phyloP scores from a whole-genome alignment of 2,797 vertebrate species.

The Micropoecilia bifurca region DNA sequence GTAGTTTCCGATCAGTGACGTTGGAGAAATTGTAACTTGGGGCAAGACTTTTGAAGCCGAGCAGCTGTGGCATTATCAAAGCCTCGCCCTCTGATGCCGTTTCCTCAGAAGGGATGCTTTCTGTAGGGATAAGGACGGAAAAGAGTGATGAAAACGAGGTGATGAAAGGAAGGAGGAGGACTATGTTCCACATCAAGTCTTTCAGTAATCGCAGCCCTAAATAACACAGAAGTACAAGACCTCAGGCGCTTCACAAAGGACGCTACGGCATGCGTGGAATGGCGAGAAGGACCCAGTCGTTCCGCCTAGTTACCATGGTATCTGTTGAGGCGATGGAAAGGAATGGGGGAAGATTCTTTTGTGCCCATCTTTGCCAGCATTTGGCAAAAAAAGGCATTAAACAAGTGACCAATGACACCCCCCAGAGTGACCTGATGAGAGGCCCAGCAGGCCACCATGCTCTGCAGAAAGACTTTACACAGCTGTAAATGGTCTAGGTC shows the following conservation, averaged over 20 bases:
- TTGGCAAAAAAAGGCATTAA: conserved; percentile 56
- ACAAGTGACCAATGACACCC: conserved; percentile 40
- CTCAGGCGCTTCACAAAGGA: conserved; percentile 70
- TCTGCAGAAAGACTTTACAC: conserved; percentile 44
- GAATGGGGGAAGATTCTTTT: conserved; percentile 73
- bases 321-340: conserved; percentile 69
- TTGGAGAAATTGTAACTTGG: conserved; percentile 44
- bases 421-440: conserved; percentile 33
- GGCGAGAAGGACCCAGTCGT: conserved; percentile 64
- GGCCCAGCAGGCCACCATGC: conserved; percentile 32
- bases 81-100: conserved; percentile 44
- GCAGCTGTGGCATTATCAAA: conserved; percentile 54
- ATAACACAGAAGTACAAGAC: conserved; percentile 51
- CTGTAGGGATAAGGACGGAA: conserved; percentile 19
- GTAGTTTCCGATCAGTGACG: conserved; percentile 26
- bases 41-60: conserved; percentile 57
- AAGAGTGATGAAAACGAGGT: conserved; percentile 32
- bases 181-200: conserved; percentile 60
- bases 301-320: conserved; percentile 84
- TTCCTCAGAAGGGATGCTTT: conserved; percentile 39
- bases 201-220: conserved; percentile 61
- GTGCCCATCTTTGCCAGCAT: conserved; percentile 69
- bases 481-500: conserved; percentile 36
- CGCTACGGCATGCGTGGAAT: conserved; percentile 78
- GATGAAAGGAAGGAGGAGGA: conserved; percentile 43